These are phyloP conservation scores for Drosophila lini DNA, from an alignment of 1,140 invertebrate genomes.

Conservation along the genomic window DNA sequence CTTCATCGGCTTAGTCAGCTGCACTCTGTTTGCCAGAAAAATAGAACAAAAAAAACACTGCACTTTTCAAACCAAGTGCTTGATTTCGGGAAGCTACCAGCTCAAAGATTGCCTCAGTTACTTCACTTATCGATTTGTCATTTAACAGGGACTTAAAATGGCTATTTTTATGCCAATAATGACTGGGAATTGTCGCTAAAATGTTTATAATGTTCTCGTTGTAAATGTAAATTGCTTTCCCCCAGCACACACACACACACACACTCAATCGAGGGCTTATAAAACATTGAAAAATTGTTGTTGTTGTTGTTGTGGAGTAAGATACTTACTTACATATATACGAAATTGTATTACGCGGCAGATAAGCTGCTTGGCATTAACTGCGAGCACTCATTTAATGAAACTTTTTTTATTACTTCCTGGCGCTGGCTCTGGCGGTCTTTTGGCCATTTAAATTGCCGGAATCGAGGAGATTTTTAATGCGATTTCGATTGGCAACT, in stretches of 20 bases:
- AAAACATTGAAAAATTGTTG: slow-evolving; percentile 43
- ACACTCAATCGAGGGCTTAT: slow-evolving; percentile 18
- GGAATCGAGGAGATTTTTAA: slow-evolving; percentile 62
- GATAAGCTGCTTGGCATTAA: slow-evolving; percentile 71
- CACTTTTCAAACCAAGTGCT: slow-evolving; percentile 18
- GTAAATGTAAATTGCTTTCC: slow-evolving; percentile 61
- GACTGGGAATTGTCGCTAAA: slow-evolving; percentile 59
- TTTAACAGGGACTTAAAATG: slow-evolving; percentile 29
- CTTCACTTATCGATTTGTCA: slow-evolving; percentile 57
- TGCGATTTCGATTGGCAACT: slow-evolving; percentile 63
- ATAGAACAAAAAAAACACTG: slow-evolving; percentile 5
- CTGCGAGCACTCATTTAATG: slow-evolving; percentile 60
- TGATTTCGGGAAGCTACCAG: slow-evolving; percentile 19
- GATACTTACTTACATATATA: slow-evolving; percentile 35
- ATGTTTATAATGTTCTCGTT: slow-evolving; percentile 59
- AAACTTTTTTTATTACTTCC: slow-evolving; percentile 79
- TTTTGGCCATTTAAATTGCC: slow-evolving; percentile 51
- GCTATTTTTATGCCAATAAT: slow-evolving; percentile 62
- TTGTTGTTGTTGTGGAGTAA: slow-evolving; percentile 1
- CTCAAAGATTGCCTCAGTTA: slow-evolving; percentile 3
- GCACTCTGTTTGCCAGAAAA: slow-evolving; percentile 23
- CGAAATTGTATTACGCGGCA: slow-evolving; percentile 40
- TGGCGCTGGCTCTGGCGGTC: slow-evolving; percentile 35
- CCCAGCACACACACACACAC: slow-evolving; percentile 2
- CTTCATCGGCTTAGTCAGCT: slow-evolving; percentile 53